Conservation (phyloP, 1,140 invertebrate genomes). For the Drosophila mayri region DNA sequence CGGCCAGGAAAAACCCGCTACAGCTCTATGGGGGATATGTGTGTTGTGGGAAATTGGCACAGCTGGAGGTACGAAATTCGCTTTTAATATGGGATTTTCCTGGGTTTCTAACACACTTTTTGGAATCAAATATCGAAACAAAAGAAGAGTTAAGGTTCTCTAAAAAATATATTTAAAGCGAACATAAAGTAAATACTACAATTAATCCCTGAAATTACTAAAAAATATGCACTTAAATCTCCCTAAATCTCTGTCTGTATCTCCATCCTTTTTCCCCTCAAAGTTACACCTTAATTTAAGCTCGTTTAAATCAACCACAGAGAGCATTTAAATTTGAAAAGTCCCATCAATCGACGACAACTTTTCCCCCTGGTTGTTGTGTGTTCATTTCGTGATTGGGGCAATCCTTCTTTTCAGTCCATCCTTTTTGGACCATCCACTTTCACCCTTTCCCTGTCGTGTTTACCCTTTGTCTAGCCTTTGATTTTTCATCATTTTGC, state of each 20-base stretch:
- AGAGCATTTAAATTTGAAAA: conserved; percentile 34
- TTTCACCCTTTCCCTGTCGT: conserved; percentile 25
- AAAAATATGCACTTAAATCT: too few species aligned
- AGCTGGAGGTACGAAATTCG: conserved; percentile 31
- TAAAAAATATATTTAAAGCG: neutral
- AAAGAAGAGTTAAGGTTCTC: accelerated
- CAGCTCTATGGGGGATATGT: conserved; percentile 2
- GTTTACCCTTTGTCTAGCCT: conserved; percentile 78
- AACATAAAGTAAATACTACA: too few species aligned
- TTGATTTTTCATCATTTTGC: conserved; percentile 70
- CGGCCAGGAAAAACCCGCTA: conserved; percentile 16
- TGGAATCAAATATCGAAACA: too few species aligned
- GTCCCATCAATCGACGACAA: conserved; percentile 28
- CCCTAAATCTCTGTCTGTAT: neutral
- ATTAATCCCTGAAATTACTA: too few species aligned
- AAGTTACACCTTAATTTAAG: conserved; percentile 11
- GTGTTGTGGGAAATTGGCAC: conserved; percentile 34
- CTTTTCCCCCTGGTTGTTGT: conserved; percentile 16
- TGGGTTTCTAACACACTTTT: neutral
- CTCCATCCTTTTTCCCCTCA: neutral
- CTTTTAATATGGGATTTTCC: conserved; percentile 20
- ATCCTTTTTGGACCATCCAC: conserved; percentile 1
- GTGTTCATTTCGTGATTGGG: conserved; percentile 69
- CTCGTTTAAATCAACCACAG: conserved; percentile 19
- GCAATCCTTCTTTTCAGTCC: conserved; percentile 34